Base-by-base conservation (phyloP, 1,140 invertebrate species). In the Thrips palmi region DNA sequence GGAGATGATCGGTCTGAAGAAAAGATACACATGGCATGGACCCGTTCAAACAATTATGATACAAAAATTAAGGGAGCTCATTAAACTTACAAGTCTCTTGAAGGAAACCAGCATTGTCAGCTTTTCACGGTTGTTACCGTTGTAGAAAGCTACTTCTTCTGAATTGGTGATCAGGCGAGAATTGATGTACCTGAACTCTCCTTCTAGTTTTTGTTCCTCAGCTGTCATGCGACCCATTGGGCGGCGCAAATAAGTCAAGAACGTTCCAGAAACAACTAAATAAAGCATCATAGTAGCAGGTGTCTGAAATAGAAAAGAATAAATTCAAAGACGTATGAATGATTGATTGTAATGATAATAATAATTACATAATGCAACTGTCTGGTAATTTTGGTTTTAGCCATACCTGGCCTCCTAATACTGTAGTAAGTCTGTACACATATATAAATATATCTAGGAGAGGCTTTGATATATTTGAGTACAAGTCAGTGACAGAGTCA, bases 401-500 rank as follows among this genome's bases (percentile, higher is more conserved):
- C n/a, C 60, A 65, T 54, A 78, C 79, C 55, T 72, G 58, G 27
- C 67, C 69, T 34, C 92, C 91, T 48, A 97, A 63, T 37, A 74
- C 76, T 8, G 76, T 70, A 1, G 89, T 86, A 23, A 97, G 62
- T 51, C 80, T 76, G 49, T 91, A 84, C 10, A 96, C 74, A 56
- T 97, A 97, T 44, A 97, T 81, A 25, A 79, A 63, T 28, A 97
- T 94, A 58, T 97, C 93, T 40, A 97, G 56, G 4, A 93, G 52
- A 1, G 94, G 94, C 63, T 98, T 98, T 45, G 85, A 86, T n/a
- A 97, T 71, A 59, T 97, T 96, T 31, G 88, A 92, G 60, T 98
- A 98, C 1, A 97, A 62, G 52, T 97, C 87, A 7, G 88, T 83
- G 38, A 93, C 74, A 43, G 86, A 84, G 47, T 89, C 82, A 56